A percentile compares a stretch with the other conserved stretches of the same genome.
phyloP scores from a whole-genome alignment of 2,113 vertebrate genomes.

The Charadrius vociferus region DNA sequence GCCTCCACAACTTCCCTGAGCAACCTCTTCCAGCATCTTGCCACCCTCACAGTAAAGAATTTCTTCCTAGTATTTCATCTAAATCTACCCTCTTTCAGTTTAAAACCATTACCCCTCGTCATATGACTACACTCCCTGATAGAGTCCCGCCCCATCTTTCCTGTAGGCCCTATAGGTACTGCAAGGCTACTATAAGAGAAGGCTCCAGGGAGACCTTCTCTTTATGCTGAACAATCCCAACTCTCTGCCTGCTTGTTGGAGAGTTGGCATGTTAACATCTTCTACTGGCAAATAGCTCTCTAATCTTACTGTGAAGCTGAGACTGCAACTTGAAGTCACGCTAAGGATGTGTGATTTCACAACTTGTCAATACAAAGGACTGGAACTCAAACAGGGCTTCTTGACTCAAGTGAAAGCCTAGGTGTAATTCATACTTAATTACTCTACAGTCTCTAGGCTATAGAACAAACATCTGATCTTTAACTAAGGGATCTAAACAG shows the following conservation, averaged over 20 bases:
- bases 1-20: accelerated
- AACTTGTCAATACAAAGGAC: neutral
- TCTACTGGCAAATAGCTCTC: neutral
- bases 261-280: neutral
- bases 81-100: neutral
- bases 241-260: neutral
- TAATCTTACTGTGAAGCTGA: neutral
- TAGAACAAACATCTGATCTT: neutral
- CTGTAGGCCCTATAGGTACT: neutral
- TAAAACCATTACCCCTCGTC: neutral
- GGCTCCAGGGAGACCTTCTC: no score
- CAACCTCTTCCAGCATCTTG: neutral
- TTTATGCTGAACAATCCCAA: neutral
- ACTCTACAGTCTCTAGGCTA: neutral
- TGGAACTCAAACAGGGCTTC: neutral
- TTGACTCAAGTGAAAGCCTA: neutral
- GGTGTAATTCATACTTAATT: neutral
- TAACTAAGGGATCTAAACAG: neutral
- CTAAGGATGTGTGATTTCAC: neutral
- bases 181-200: neutral
- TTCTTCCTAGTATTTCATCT: neutral
- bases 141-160: neutral
- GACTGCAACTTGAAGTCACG: neutral
- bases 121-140: neutral
- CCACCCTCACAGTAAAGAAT: neutral